Conservation (phyloP, 2,888 invertebrate genomes). For the Tetranychus truncatus region DNA sequence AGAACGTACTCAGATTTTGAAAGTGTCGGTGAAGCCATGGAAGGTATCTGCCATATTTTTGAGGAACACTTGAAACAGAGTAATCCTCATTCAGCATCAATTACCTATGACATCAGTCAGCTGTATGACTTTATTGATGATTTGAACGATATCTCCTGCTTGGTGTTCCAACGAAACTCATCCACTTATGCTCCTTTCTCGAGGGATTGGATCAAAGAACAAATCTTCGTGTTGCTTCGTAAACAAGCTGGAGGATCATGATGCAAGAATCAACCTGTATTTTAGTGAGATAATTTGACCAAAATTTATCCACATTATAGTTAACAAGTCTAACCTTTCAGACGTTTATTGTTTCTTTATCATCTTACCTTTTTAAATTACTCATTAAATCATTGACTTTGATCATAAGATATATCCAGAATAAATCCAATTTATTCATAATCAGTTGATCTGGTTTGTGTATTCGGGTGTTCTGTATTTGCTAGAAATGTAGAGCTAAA, state of each 20-base stretch:
- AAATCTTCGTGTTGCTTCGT: conserved; percentile 73
- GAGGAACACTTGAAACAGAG: conserved; percentile 90
- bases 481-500: too few relatives aligned
- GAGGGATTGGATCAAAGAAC: conserved; percentile 98
- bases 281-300: too few relatives aligned
- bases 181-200: conserved; percentile 95
- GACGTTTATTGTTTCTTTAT: too few relatives aligned
- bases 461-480: too few relatives aligned
- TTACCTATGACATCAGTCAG: conserved; percentile 94
- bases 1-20: conserved; percentile 96
- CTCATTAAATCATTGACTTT: too few relatives aligned
- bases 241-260: conserved; percentile 34
- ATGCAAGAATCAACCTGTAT: not conserved
- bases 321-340: too few relatives aligned
- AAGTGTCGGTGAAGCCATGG: conserved; percentile 91
- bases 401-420: too few relatives aligned
- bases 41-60: conserved; percentile 92
- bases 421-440: too few relatives aligned
- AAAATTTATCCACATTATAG: too few relatives aligned
- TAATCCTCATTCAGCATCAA: conserved; percentile 86
- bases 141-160: conserved; percentile 77
- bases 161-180: conserved; percentile 81
- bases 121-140: conserved; percentile 95
- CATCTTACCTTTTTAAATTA: too few relatives aligned
- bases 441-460: too few relatives aligned